Base-by-base conservation (phyloP, 2,113 vertebrate genomes). In the Colistium nudipinnis region DNA sequence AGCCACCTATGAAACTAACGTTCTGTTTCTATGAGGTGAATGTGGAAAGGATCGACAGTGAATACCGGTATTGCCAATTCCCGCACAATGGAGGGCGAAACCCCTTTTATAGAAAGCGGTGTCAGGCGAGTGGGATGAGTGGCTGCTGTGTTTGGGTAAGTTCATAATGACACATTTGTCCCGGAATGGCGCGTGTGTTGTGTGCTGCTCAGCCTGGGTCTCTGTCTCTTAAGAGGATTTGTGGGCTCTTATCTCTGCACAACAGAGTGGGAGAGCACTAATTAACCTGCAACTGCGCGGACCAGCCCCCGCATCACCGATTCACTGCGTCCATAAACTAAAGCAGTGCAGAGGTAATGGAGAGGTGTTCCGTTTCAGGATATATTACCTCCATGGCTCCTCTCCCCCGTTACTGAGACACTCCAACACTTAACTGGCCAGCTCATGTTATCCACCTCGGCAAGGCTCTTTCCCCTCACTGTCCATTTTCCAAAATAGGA, bases 201-300 rank as follows among this genome's bases (percentile, higher is more conserved):
- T 88, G 76, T 69, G 74, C 45, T 41, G 81, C 79, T 47, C 63
- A 43, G 55, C 47, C 69, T 75, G 48, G 81, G 75, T 80, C 66
- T 78, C 62, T 75, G 75, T 69, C 76, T 86, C 63, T 66, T 91
- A 92, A 91, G 86, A 91, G 90, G 90, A 91, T 91, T 90, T 91
- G 85, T 82, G 65, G 74, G 72, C 80, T 82, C 89, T 91, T 92
- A 92, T 92, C 90, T 80, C 76, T 36, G 75, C 66, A 76, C 84
- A 85, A 70, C 84, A 88, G 87, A 86, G 73, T 65, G 74, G 69
- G 51, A 68, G 80, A 88, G 78, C 81, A 66, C 78, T 90, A 90
- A 90, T 91, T 90, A 91, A 89, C 91, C 88, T 88, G 85, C 65
- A 75, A 83, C 63, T 82, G 75, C 60, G 36, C 62, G 59, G 77